Conservation (phyloP, 2,113 vertebrate genomes). For the Macaca fascicularis region DNA sequence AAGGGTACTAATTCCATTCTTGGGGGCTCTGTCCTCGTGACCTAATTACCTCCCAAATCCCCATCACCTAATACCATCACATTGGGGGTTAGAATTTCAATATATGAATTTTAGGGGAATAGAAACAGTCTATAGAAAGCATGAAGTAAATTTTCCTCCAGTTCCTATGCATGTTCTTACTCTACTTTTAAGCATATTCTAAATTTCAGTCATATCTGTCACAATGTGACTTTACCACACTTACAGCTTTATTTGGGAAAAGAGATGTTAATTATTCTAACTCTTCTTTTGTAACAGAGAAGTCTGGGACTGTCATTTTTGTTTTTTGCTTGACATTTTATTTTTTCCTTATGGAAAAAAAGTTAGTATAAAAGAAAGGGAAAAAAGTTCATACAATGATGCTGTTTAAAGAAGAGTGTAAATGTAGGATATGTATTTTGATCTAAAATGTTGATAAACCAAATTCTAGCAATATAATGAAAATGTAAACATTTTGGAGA, state of each 20-base stretch:
- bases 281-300: not conserved
- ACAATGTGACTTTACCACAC: not conserved
- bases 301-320: not conserved
- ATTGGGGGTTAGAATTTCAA: not conserved
- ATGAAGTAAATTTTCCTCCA: not conserved
- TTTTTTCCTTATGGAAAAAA: not conserved
- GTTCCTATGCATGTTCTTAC: not conserved
- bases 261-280: not conserved
- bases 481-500: not conserved
- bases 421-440: not conserved
- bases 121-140: not conserved
- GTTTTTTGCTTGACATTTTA: not conserved
- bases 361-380: not conserved
- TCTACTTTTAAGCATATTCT: not conserved
- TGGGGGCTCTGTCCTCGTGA: not conserved
- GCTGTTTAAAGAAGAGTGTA: not conserved
- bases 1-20: not conserved
- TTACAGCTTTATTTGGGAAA: not conserved
- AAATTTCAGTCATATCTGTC: not conserved
- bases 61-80: not conserved
- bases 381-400: too few relatives aligned
- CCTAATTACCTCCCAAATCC: not conserved
- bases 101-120: not conserved
- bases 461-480: not conserved
- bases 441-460: not conserved